Conservation (phyloP, 2,797 vertebrate species). For the Thripadectes ignobilis region DNA sequence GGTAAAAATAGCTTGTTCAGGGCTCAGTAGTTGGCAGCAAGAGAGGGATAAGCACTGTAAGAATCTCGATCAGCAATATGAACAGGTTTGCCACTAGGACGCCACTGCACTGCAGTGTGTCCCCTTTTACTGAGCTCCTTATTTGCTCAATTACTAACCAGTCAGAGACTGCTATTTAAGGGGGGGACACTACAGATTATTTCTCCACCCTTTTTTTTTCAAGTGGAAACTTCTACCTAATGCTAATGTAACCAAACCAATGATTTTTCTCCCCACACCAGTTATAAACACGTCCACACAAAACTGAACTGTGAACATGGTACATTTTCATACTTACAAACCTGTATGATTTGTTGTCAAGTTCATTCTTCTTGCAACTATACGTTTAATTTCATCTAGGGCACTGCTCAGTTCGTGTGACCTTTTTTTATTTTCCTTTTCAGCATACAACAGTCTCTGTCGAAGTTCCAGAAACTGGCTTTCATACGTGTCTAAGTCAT, state of each 20-base stretch:
- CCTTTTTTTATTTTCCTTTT: constrained; percentile 67
- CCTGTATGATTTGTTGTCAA: constrained; percentile 11
- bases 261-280: neutral
- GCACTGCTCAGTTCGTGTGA: constrained; percentile 35
- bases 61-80: fast-evolving
- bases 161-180: neutral
- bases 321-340: constrained; percentile 15
- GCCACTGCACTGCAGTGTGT: neutral
- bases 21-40: neutral
- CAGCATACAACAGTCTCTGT: constrained; percentile 57
- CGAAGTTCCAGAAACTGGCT: constrained; percentile 69
- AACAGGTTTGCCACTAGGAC: neutral
- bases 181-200: neutral
- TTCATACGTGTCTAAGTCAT: constrained; percentile 51
- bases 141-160: neutral
- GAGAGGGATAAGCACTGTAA: neutral
- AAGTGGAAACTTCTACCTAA: neutral
- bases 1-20: neutral
- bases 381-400: constrained; percentile 61
- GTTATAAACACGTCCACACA: neutral
- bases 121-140: neutral
- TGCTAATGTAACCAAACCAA: neutral
- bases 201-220: neutral
- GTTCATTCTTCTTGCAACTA: neutral
- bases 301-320: neutral